phyloP scores from a whole-genome alignment of 2,797 vertebrate genomes.

The Crocidura indochinensis region DNA sequence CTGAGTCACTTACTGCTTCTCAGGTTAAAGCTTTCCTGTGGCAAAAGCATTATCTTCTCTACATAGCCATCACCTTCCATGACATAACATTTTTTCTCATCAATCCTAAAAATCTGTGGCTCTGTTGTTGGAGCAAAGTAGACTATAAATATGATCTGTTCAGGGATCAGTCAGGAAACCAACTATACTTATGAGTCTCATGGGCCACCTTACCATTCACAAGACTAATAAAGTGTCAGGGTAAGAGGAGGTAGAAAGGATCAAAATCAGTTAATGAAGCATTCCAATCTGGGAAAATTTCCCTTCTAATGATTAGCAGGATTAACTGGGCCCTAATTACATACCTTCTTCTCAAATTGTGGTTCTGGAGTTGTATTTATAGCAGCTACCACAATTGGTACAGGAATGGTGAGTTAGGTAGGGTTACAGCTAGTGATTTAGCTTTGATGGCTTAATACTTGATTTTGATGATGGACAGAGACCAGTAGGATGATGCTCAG shows the following conservation, averaged over 20 bases:
- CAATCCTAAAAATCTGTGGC: neutral
- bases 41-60: slow-evolving; percentile 30
- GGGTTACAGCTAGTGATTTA: no score
- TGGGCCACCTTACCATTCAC: neutral
- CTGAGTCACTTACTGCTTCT: slow-evolving; percentile 58
- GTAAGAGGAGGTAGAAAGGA: neutral
- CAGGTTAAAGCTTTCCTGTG: slow-evolving; percentile 7
- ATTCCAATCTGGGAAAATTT: neutral
- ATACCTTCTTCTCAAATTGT: slow-evolving; percentile 35
- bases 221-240: neutral
- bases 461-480: no score
- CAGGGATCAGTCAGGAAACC: neutral
- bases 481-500: no score
- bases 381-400: no score
- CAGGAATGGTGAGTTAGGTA: no score
- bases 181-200: neutral
- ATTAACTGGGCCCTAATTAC: neutral
- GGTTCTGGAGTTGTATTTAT: no score
- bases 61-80: slow-evolving; percentile 33
- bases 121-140: neutral
- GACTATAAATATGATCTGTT: neutral
- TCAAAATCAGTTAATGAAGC: slow-evolving; percentile 27
- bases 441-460: no score
- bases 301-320: neutral
- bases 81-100: neutral